Evolutionary conservation across 53 echinoderm and acorn worm species (phyloP).

Genomic region (Echinometra lucunter): DNA sequence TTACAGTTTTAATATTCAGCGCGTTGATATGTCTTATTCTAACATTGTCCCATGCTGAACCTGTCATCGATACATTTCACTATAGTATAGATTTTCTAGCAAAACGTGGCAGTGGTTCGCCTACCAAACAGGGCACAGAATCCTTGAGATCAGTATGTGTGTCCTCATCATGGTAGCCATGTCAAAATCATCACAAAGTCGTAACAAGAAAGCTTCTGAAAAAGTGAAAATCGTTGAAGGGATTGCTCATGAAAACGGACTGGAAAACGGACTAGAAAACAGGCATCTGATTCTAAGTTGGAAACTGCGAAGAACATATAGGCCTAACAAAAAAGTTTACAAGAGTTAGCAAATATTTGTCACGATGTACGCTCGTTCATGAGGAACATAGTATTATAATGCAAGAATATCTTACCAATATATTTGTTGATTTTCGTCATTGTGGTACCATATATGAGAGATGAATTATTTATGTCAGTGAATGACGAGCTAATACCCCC

Average conservation of each 20-base stretch:
- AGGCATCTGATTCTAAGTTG: not conserved
- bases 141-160: constrained; percentile 74
- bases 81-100: not conserved
- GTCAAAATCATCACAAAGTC: constrained; percentile 30
- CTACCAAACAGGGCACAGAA: constrained; percentile 76
- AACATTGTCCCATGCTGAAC: constrained; percentile 71
- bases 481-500: no score
- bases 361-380: no score
- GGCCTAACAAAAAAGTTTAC: not conserved
- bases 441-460: no score
- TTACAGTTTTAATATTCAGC: constrained; percentile 68
- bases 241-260: not conserved
- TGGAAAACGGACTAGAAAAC: no score
- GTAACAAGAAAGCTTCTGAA: not conserved
- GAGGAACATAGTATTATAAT: no score
- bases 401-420: no score
- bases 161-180: constrained; percentile 73
- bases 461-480: no score
- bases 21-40: constrained; percentile 68
- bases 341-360: no score
- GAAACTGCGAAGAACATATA: not conserved
- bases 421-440: no score
- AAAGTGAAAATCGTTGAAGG: not conserved
- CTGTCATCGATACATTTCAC: constrained; percentile 40
- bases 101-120: constrained; percentile 73